Conservation (phyloP, 1,140 invertebrate species). For the Dendroctonus valens region DNA sequence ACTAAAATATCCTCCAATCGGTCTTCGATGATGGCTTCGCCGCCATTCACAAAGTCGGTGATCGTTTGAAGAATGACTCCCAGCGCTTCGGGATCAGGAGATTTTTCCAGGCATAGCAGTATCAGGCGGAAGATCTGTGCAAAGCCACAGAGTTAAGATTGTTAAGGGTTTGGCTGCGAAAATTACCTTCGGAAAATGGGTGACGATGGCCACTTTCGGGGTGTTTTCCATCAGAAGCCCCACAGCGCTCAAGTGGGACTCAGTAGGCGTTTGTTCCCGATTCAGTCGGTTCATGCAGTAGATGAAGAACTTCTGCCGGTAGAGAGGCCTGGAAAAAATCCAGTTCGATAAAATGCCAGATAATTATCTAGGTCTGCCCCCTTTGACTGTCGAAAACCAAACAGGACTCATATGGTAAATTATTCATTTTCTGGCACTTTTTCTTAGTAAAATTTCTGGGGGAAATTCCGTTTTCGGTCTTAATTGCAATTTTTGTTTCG, state of each 20-base stretch:
- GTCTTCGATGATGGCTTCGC: constrained; percentile 56
- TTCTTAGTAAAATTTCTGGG: too few species aligned
- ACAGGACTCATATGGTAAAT: too few species aligned
- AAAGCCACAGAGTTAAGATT: constrained; percentile 3
- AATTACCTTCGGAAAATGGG: constrained; percentile 61
- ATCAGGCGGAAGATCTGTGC: constrained; percentile 64
- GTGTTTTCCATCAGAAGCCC: constrained; percentile 62
- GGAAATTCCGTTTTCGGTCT: too few species aligned
- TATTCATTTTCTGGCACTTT: too few species aligned
- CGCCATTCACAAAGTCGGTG: constrained; percentile 57
- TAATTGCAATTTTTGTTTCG: too few species aligned
- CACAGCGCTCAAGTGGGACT: constrained; percentile 62
- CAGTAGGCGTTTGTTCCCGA: constrained; percentile 50
- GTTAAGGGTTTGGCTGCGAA: neutral
- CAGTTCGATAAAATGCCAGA: neutral
- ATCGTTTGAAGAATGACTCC: constrained; percentile 60
- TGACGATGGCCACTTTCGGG: constrained; percentile 60
- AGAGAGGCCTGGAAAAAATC: constrained; percentile 45
- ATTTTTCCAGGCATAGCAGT: constrained; percentile 61
- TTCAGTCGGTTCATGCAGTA: constrained; percentile 35
- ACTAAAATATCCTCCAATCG: constrained; percentile 66
- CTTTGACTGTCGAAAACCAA: too few species aligned
- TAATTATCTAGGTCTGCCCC: too few species aligned
- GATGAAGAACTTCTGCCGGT: constrained; percentile 44
- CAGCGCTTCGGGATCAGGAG: constrained; percentile 58